Evolutionary conservation across 1,140 invertebrate species (phyloP), one percentile per base, ranked within the genome.

Genomic region (Drosophila busckii): DNA sequence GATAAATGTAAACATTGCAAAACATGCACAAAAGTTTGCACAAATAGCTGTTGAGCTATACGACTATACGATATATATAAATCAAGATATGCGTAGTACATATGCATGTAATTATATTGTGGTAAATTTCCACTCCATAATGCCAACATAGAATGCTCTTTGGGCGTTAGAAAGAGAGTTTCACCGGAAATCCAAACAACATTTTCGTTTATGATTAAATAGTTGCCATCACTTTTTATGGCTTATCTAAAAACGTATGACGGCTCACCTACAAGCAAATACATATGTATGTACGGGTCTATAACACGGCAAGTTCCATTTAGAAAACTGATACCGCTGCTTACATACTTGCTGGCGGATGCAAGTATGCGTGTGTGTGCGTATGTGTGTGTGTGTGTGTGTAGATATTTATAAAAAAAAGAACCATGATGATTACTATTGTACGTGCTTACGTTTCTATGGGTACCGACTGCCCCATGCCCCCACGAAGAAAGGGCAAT

Each of bases 131-230:
- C n/a, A n/a, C n/a, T n/a, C n/a, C n/a, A n/a, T n/a, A n/a, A 40
- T 66, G 53, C 41, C 53, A 49, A 66, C 44, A n/a, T n/a, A n/a
- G n/a, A n/a, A n/a, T 44, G 23, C 29, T 31, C 20, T 44, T 58
- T 45, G 49, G 41, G 26, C 13, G 20, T 17, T 49, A n/a, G 6
- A 6, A 16, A 71, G 6, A 6, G 20, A 71, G 68, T 78, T 78
- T 78, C 71, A 80, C 71, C 71, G 71, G 71, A 78, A 78, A 78
- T 78, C 63, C 71, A 80, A 73, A 73, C 68, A 71, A 73, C 73
- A 71, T 71, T 68, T 73, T 15, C 73, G 80, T 78, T 80, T 78
- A 80, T 68, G 71, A 80, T 78, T 62, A 68, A 78, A 56, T 29
- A 42, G 45, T 34, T 60, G 46, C 41, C 70, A 50, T 54, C 40